Conservation (phyloP, 2,888 invertebrate species). For the Trichacis sp. region DNA sequence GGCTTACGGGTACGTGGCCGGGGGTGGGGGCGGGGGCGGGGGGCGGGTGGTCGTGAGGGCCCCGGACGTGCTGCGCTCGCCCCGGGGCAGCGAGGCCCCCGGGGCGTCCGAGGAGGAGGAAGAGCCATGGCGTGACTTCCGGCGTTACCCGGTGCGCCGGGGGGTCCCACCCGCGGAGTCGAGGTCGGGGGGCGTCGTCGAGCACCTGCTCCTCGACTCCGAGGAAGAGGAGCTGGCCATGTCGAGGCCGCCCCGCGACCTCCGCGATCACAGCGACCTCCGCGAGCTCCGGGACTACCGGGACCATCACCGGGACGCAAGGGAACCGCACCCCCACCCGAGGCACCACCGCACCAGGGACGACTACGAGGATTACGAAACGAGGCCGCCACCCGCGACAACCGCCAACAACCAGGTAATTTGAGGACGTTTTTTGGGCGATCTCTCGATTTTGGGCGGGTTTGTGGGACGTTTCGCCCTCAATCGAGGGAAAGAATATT, state of each 20-base stretch:
- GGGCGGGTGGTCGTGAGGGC: slow-evolving; percentile 60
- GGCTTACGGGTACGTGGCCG: too few relatives aligned
- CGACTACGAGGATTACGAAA: slow-evolving; percentile 45
- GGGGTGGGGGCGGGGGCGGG: slow-evolving; percentile 55
- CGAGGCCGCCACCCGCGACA: too few relatives aligned
- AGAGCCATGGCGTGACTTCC: slow-evolving; percentile 66
- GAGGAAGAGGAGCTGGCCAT: slow-evolving; percentile 65
- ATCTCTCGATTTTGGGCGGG: too few relatives aligned
- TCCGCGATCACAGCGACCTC: slow-evolving; percentile 53
- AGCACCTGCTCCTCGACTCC: slow-evolving; percentile 69
- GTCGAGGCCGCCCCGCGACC: slow-evolving; percentile 57
- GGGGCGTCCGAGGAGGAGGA: slow-evolving; percentile 61
- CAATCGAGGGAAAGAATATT: too few relatives aligned
- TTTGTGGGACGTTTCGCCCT: too few relatives aligned
- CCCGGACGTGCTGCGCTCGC: slow-evolving; percentile 58
- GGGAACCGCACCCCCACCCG: slow-evolving; percentile 46
- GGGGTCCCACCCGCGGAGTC: slow-evolving; percentile 49
- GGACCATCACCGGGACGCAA: slow-evolving; percentile 43
- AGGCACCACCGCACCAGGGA: slow-evolving; percentile 49
- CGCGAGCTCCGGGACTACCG: slow-evolving; percentile 47
- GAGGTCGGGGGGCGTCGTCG: slow-evolving; percentile 51
- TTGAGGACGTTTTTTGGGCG: too few relatives aligned
- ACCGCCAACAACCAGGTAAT: too few relatives aligned
- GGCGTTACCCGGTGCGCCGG: slow-evolving; percentile 61
- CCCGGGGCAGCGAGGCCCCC: slow-evolving; percentile 72